Percentiles rank a stretch among this genome's conserved stretches.
phyloP scores from a whole-genome alignment of 2,797 vertebrate genomes.

The Tokudaia tokunoshimensis region DNA sequence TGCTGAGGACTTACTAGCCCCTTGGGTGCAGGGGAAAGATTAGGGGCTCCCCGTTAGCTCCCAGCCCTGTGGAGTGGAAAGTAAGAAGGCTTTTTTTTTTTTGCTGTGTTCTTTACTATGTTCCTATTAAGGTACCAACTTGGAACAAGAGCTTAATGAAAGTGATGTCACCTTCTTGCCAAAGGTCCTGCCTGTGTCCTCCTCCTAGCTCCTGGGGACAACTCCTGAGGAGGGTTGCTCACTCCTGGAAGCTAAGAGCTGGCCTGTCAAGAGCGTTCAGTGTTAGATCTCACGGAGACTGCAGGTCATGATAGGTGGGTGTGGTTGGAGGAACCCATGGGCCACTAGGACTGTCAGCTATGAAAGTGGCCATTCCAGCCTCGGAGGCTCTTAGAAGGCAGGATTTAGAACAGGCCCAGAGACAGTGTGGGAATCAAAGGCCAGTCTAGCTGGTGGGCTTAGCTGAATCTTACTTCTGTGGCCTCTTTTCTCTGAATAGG shows the following conservation, averaged over 20 bases:
- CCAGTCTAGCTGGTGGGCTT: neutral
- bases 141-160: neutral
- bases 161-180: neutral
- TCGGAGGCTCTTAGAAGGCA: neutral
- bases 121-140: neutral
- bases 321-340: neutral
- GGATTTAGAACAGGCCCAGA: neutral
- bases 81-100: neutral
- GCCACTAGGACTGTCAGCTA: neutral
- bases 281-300: neutral
- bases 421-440: neutral
- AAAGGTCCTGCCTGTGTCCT: neutral
- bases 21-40: neutral
- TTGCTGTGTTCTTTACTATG: neutral
- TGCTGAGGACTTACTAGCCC: neutral
- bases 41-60: neutral
- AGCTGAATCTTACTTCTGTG: neutral
- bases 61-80: neutral
- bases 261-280: neutral
- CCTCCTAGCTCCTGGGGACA: neutral
- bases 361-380: neutral
- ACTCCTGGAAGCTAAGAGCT: neutral
- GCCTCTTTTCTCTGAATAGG: slow-evolving; percentile 10
- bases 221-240: neutral
- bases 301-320: neutral